These are phyloP conservation scores for Temnopleurus reevesii DNA, from an alignment of 53 echinoderm and acorn worm species.

Conservation along the genomic window DNA sequence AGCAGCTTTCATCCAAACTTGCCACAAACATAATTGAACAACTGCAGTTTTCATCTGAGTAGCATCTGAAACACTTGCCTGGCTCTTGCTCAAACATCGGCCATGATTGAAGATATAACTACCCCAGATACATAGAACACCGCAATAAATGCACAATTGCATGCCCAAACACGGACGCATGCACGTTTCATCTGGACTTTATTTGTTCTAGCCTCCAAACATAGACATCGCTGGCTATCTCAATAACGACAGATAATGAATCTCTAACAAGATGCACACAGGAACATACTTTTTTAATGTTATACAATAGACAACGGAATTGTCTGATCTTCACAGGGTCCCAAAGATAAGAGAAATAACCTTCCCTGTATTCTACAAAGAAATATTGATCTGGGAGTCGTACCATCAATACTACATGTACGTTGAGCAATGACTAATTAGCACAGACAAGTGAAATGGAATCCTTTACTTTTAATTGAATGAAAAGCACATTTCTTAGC, in stretches of 20 bases:
- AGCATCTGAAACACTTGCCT: constrained; percentile 6
- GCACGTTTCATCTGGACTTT: neutral
- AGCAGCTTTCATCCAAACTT: neutral
- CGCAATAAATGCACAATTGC: neutral
- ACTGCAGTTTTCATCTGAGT: constrained; percentile 5
- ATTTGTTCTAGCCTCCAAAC: neutral
- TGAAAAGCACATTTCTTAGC: no score
- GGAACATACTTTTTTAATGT: constrained; percentile 9
- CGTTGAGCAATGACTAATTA: no score
- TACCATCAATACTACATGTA: no score
- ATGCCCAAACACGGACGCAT: constrained; percentile 21
- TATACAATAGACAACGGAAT: no score
- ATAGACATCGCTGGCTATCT: neutral
- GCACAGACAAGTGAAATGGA: no score
- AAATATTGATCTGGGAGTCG: no score
- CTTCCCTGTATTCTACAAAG: no score
- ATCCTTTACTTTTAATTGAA: no score
- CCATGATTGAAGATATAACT: constrained; percentile 1
- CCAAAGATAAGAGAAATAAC: no score
- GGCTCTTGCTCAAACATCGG: neutral
- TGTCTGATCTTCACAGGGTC: no score
- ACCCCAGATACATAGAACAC: neutral
- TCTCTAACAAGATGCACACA: neutral
- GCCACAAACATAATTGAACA: neutral
- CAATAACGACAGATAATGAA: neutral